Conservation (phyloP, 2,113 vertebrate genomes). For the Bubalus kerabau region DNA sequence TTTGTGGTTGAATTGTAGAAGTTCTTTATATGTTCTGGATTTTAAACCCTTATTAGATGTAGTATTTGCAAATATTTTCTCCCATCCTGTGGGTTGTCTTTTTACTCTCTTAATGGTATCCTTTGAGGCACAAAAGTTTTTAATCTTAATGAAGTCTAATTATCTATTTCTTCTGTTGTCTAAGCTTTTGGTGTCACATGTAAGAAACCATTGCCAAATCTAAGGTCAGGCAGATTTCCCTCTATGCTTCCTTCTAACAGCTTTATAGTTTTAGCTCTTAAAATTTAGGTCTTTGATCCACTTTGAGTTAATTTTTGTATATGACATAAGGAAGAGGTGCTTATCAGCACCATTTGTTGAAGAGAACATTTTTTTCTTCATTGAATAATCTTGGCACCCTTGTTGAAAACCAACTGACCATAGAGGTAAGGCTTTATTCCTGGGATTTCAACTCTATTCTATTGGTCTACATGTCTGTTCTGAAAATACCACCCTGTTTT, state of each 20-base stretch:
- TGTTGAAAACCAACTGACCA: background rate
- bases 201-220: background rate
- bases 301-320: background rate
- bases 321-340: background rate
- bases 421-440: background rate
- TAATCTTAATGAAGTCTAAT: background rate
- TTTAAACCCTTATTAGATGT: background rate
- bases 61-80: background rate
- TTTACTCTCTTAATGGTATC: background rate
- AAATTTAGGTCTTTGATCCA: background rate
- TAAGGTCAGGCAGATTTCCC: background rate
- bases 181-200: background rate
- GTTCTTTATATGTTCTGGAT: background rate
- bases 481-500: background rate
- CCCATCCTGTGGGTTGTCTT: background rate
- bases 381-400: background rate
- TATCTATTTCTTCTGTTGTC: background rate
- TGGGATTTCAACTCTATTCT: background rate
- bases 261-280: background rate
- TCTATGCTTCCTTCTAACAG: background rate
- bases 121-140: background rate
- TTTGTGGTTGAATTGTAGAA: background rate
- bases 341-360: background rate
- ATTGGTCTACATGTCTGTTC: background rate
- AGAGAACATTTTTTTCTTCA: background rate